Evolutionary conservation across 2,113 vertebrate species (phyloP).

Genomic region (Poicephalus meyeri): DNA sequence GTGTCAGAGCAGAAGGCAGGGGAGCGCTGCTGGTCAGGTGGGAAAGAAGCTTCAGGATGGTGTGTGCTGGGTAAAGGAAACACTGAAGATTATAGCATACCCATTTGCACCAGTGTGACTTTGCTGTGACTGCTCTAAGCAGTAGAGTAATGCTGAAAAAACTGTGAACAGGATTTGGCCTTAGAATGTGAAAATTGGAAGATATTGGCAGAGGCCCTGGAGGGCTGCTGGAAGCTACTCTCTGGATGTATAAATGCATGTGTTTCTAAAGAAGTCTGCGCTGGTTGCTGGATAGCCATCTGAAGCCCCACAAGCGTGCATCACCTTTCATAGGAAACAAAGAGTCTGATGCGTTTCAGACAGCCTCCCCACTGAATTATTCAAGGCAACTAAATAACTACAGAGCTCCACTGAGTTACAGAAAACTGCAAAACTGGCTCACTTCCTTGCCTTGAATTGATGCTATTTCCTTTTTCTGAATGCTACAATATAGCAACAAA

Average conservation of each 20-base stretch:
- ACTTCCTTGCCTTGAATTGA: neutral
- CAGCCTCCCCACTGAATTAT: slow-evolving; percentile 23
- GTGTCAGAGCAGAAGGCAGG: neutral
- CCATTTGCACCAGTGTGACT: neutral
- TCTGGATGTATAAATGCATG: neutral
- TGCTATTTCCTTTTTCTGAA: neutral
- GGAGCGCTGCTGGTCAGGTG: neutral
- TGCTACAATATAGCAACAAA: neutral
- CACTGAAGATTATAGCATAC: neutral
- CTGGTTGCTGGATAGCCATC: neutral
- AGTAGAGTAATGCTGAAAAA: neutral
- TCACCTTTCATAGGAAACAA: neutral
- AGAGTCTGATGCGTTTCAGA: neutral
- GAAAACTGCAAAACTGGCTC: neutral
- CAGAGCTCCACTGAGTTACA: neutral
- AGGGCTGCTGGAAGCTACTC: neutral
- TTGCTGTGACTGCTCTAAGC: neutral
- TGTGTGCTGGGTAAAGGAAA: neutral
- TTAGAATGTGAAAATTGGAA: neutral
- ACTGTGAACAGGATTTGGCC: neutral
- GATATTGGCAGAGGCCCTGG: neutral
- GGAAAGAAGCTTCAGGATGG: neutral
- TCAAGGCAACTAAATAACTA: slow-evolving; percentile 36
- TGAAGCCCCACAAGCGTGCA: neutral
- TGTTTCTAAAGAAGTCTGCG: neutral